Conservation (phyloP, 2,113 vertebrate species). For the Callionymus lyra region DNA sequence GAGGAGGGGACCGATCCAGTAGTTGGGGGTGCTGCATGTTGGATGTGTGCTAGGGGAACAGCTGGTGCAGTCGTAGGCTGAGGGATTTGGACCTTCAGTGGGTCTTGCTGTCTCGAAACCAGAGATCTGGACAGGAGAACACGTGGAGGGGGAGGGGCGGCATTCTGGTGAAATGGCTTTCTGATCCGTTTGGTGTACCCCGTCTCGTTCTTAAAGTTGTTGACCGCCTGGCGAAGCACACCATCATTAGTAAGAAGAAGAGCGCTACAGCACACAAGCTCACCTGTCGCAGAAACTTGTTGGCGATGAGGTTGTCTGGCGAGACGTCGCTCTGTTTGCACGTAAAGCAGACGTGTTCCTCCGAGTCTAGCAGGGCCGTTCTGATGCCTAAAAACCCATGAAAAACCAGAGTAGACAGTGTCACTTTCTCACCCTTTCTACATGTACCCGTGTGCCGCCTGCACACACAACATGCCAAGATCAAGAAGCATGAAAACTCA, state of each 20-base stretch:
- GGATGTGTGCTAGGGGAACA: too few species aligned
- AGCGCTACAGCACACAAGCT: neutral
- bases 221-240: conserved; percentile 81
- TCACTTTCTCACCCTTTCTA: too few species aligned
- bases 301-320: conserved; percentile 91
- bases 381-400: conserved; percentile 76
- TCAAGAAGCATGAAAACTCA: conserved; percentile 60
- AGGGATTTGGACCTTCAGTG: conserved; percentile 63
- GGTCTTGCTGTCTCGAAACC: conserved; percentile 80
- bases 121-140: conserved; percentile 67
- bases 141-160: conserved; percentile 65
- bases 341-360: conserved; percentile 88
- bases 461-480: too few species aligned
- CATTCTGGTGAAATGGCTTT: conserved; percentile 60
- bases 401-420: too few species aligned
- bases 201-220: conserved; percentile 97
- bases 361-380: conserved; percentile 85
- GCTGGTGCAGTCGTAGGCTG: conserved; percentile 42
- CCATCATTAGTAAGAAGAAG: too few species aligned
- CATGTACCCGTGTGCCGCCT: too few species aligned
- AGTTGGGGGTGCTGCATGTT: conserved; percentile 51
- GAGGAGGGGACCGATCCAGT: conserved; percentile 13
- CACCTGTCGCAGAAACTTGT: conserved; percentile 98
- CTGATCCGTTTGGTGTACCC: conserved; percentile 80
- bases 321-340: conserved; percentile 96